A percentile compares a stretch with the other conserved stretches of the same genome.
Evolutionary conservation across 1,140 invertebrate species (phyloP).

Genomic region (Platyura marginata): DNA sequence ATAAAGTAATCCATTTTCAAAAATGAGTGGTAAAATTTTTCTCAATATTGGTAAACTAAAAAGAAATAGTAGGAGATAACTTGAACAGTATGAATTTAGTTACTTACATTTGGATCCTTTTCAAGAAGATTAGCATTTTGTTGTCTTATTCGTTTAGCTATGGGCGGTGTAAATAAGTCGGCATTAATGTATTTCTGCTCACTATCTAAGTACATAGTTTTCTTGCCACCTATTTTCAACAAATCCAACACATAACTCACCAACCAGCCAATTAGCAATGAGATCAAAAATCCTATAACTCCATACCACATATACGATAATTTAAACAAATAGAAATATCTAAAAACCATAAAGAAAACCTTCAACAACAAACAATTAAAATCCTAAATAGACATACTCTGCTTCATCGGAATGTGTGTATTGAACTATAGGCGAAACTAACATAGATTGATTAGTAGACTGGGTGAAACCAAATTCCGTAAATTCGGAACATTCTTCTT

Average conservation of each 20-base stretch:
- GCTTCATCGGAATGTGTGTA: constrained; percentile 4
- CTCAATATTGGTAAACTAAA: not conserved
- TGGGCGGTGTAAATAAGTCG: constrained; percentile 40
- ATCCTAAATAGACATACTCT: constrained; percentile 1
- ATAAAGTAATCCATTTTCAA: too few relatives aligned
- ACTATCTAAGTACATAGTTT: constrained; percentile 13
- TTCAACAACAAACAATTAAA: too few relatives aligned
- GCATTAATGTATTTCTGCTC: constrained; percentile 25
- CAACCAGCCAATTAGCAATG: constrained; percentile 45
- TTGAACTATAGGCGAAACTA: not conserved
- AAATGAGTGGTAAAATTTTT: not conserved
- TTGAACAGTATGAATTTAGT: not conserved
- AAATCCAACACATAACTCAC: constrained; percentile 26
- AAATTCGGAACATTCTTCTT: constrained; percentile 29
- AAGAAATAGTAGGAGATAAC: not conserved
- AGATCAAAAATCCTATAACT: constrained; percentile 43
- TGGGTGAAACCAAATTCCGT: not conserved
- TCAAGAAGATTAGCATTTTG: not conserved
- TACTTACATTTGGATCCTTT: not conserved
- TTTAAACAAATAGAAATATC: constrained; percentile 49
- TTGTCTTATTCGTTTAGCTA: constrained; percentile 24
- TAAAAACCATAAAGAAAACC: too few relatives aligned
- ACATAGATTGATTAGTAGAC: not conserved
- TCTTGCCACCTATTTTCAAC: constrained; percentile 14
- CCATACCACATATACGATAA: constrained; percentile 81